Percentiles rank a stretch among this genome's conserved stretches.
These are phyloP conservation scores for Ardeotis arabs DNA, from an alignment of 2,113 vertebrate species.

Conservation along the genomic window DNA sequence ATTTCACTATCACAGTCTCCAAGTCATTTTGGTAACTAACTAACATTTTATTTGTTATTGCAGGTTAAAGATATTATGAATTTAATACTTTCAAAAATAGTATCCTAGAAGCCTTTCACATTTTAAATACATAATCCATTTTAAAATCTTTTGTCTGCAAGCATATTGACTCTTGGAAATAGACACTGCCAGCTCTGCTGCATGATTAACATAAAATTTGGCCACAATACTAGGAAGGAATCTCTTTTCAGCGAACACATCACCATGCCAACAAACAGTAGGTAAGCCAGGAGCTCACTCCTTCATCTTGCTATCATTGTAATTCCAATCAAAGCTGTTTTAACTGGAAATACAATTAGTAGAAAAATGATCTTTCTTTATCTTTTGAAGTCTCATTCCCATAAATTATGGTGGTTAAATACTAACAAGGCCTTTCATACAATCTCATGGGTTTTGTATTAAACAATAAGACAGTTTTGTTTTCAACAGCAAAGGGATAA, in stretches of 20 bases:
- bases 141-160: background rate
- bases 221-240: background rate
- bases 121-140: background rate
- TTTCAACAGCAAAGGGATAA: background rate
- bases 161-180: background rate
- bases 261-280: slow-evolving; percentile 43
- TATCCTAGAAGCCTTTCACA: background rate
- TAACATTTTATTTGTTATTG: background rate
- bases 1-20: background rate
- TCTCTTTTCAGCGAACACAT: slow-evolving; percentile 1
- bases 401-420: background rate
- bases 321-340: background rate
- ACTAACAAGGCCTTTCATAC: background rate
- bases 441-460: background rate
- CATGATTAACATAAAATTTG: background rate
- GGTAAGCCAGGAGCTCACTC: slow-evolving; percentile 6
- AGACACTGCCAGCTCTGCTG: background rate
- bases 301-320: background rate
- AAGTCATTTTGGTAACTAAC: background rate
- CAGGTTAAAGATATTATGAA: background rate
- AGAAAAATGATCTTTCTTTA: background rate
- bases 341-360: background rate
- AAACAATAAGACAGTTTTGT: background rate
- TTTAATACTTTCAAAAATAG: background rate
- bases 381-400: background rate